Base-by-base conservation (phyloP, 2,888 invertebrate genomes). In the Halictus quadricinctus region DNA sequence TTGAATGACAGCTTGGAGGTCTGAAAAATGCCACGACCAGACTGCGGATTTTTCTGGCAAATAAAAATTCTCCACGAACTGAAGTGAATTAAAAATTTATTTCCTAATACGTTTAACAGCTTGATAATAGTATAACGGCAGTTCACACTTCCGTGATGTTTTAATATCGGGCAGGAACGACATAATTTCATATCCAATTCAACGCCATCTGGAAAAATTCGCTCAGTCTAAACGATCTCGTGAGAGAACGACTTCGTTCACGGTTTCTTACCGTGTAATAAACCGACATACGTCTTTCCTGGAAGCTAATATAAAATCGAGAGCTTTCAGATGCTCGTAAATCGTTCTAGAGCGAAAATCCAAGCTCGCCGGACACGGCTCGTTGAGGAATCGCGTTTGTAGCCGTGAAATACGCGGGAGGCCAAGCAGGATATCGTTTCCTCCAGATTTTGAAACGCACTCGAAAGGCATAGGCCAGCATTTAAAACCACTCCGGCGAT, bases 401-500 rank as follows among this genome's bases (percentile, higher is more conserved):
- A 15, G 36, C 64, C 76, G 29, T 79, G 76, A 81, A 81, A 29
- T 73, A 64, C 18, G 10, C n/a, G n/a, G 66, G 73, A 1, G 2
- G 1, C 25, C 60, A 15, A 60, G 15, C 13, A 25, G 6, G 60
- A 60, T 25, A 15, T 60, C 60, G 60, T 25, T 25, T 60, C 13
- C 13, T 13, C 5, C 13, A 6, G 12, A 25, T 25, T 60, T 60
- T 15, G 25, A 15, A 25, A 60, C 78, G 80, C 79, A 76, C 76
- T 78, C 70, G 81, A 13, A 72, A 87, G 79, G 77, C 84, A 77
- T 74, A 83, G 74, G 74, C 46, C 54, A 66, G 84, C 87, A 83
- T 87, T 90, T 86, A 76, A 76, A 81, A 29, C 76, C 81, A 75
- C 82, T 86, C 81, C 76, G 81, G 60, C 72, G 83, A 88, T 75